phyloP scores from a whole-genome alignment of 2,113 vertebrate genomes.

The Istiophorus platypterus region DNA sequence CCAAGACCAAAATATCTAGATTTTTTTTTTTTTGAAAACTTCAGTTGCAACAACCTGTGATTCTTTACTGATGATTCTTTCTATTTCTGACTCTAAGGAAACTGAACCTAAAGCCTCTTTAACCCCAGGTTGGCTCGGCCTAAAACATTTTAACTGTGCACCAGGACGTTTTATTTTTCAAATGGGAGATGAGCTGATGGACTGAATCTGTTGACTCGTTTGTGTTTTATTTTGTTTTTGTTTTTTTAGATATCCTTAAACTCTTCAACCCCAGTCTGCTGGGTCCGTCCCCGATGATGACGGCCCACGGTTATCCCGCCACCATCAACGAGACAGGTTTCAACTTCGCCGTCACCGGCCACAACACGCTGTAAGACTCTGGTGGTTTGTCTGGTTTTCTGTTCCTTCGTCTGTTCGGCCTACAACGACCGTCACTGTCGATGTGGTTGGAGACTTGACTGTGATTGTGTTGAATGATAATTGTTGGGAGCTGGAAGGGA shows the following conservation, averaged over 20 bases:
- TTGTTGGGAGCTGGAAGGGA: neutral
- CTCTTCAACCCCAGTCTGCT: constrained; percentile 77
- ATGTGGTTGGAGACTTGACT: neutral
- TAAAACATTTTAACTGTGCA: too few relatives aligned
- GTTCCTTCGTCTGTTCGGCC: neutral
- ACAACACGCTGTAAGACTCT: constrained; percentile 77
- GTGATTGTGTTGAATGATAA: neutral
- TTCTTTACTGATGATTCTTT: too few relatives aligned
- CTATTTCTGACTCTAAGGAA: too few relatives aligned
- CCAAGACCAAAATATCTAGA: too few relatives aligned
- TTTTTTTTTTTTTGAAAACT: too few relatives aligned
- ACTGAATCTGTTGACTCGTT: neutral
- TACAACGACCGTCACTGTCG: neutral
- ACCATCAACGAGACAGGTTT: constrained; percentile 72
- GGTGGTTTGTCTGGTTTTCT: neutral
- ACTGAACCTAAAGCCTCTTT: too few relatives aligned
- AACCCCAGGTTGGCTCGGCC: too few relatives aligned
- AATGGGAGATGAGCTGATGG: neutral
- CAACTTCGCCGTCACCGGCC: constrained; percentile 80
- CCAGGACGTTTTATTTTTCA: too few relatives aligned
- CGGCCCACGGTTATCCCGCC: constrained; percentile 29
- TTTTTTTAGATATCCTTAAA: constrained; percentile 76
- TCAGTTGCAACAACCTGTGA: too few relatives aligned
- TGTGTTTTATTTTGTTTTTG: too few relatives aligned
- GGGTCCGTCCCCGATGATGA: constrained; percentile 63